These are phyloP conservation scores for Fulmarus glacialis DNA, from an alignment of 2,113 vertebrate genomes.

Conservation along the genomic window DNA sequence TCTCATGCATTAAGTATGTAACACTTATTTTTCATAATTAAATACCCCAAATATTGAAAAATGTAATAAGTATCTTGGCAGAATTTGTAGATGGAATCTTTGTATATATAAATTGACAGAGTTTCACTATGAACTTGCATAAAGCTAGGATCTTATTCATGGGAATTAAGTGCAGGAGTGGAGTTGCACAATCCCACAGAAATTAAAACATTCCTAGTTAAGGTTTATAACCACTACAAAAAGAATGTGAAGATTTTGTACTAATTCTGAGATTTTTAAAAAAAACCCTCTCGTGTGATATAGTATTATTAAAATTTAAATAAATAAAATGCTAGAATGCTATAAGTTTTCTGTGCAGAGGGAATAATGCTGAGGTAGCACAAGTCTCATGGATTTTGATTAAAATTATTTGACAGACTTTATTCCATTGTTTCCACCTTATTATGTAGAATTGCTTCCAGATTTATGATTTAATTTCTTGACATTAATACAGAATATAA, in stretches of 20 bases:
- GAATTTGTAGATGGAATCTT: neutral
- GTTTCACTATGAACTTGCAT: neutral
- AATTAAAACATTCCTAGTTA: neutral
- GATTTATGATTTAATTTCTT: constrained; percentile 25
- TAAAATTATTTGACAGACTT: neutral
- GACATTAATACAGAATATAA: constrained; percentile 19
- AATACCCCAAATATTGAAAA: neutral
- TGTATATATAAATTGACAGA: neutral
- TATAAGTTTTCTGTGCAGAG: neutral
- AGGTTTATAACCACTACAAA: neutral
- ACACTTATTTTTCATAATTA: neutral
- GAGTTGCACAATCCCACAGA: neutral
- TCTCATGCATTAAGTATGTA: neutral
- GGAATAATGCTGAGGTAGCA: neutral
- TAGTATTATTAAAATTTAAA: neutral
- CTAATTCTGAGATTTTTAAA: neutral
- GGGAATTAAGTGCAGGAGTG: neutral
- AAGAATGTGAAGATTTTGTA: neutral
- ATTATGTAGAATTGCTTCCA: neutral
- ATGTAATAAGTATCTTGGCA: neutral
- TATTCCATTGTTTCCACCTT: neutral
- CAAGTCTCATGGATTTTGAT: neutral
- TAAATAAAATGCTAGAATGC: neutral
- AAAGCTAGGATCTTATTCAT: neutral
- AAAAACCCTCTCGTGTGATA: neutral